phyloP scores from a whole-genome alignment of 2,113 vertebrate species.

The Tragelaphus scriptus region DNA sequence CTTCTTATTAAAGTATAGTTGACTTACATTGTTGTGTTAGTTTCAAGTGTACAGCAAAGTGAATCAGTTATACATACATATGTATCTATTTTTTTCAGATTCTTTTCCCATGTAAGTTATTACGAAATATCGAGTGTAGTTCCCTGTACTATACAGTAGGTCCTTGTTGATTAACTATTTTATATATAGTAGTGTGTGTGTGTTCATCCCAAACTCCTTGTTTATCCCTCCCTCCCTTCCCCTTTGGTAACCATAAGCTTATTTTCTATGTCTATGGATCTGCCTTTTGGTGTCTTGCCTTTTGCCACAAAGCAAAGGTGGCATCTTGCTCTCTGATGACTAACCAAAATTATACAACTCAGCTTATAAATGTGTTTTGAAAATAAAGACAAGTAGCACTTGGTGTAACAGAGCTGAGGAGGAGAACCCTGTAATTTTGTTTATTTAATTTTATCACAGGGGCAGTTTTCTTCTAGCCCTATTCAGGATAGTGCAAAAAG shows the following conservation, averaged over 20 bases:
- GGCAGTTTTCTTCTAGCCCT: conserved; percentile 97
- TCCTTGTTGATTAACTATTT: neutral
- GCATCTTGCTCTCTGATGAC: neutral
- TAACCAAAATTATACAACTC: neutral
- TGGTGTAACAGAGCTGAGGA: neutral
- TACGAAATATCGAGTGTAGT: neutral
- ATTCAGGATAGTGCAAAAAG: conserved; percentile 87
- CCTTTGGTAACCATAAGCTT: neutral
- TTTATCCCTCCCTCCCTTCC: neutral
- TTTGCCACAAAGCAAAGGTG: neutral
- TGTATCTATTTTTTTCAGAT: neutral
- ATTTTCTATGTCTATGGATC: neutral
- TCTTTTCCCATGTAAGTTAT: neutral
- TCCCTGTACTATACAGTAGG: neutral
- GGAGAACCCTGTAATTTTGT: neutral
- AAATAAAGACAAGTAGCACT: neutral
- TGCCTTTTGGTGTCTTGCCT: neutral
- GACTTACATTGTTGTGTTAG: neutral
- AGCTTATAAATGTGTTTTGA: conserved; percentile 2
- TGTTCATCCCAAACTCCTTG: neutral
- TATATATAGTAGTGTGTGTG: neutral
- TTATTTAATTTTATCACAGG: conserved; percentile 76
- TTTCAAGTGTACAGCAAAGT: neutral
- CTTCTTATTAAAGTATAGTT: neutral
- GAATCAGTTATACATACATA: neutral